These are phyloP conservation scores for Aphodius sticticus DNA, from an alignment of 2,888 invertebrate genomes.

Conservation along the genomic window DNA sequence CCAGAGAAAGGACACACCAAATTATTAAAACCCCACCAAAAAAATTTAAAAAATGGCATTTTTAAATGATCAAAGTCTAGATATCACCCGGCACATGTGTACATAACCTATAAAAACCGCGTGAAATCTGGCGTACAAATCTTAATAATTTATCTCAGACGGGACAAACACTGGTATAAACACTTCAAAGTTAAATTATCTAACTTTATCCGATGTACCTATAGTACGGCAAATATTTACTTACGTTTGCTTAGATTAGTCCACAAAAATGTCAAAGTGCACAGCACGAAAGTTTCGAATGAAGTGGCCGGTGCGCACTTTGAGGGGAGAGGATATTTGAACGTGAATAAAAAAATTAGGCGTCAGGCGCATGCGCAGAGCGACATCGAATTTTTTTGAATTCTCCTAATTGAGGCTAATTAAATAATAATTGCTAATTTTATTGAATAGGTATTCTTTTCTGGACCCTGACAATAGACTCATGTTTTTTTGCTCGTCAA, in stretches of 20 bases:
- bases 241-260: background rate
- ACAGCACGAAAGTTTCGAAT: background rate
- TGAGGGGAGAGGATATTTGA: conserved; percentile 16
- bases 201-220: background rate
- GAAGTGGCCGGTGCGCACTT: conserved; percentile 11
- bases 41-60: background rate
- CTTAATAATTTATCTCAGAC: background rate
- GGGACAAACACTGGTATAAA: background rate
- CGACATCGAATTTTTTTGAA: background rate
- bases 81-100: background rate
- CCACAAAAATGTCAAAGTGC: background rate
- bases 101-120: background rate
- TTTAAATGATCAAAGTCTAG: background rate
- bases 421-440: background rate
- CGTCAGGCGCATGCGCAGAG: conserved; percentile 9
- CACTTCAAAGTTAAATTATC: background rate
- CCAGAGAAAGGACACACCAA: background rate
- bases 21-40: background rate
- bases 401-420: background rate
- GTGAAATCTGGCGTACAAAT: background rate
- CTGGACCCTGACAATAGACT: background rate
- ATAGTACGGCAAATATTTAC: background rate
- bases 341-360: conserved; percentile 16
- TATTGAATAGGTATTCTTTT: background rate
- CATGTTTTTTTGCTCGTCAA: background rate